A percentile compares a stretch with the other conserved stretches of the same genome.
phyloP scores from a whole-genome alignment of 1,140 invertebrate genomes.

The Heterodera carotae region DNA sequence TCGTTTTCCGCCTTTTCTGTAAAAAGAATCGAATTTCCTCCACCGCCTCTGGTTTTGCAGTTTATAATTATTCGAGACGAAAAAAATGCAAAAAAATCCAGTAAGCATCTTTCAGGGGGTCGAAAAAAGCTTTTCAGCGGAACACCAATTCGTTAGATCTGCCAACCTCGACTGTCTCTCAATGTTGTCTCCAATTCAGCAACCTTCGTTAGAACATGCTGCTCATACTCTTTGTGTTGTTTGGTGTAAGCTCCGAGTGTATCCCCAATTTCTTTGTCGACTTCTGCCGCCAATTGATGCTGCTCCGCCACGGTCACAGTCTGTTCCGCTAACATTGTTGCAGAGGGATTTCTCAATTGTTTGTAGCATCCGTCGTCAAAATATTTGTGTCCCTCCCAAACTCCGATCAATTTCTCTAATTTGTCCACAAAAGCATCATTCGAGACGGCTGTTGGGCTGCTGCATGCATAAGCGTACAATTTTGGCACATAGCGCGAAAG shows the following conservation, averaged over 20 bases:
- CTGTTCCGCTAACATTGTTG: slow-evolving; percentile 40
- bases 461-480: slow-evolving; percentile 52
- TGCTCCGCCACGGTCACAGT: slow-evolving; percentile 43
- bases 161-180: slow-evolving; percentile 21
- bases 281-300: slow-evolving; percentile 41
- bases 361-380: slow-evolving; percentile 59
- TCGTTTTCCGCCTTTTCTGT: slow-evolving; percentile 33
- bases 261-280: slow-evolving; percentile 42
- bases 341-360: slow-evolving; percentile 49
- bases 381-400: slow-evolving; percentile 57
- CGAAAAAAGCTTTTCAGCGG: too few species aligned
- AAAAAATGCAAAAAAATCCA: slow-evolving; percentile 15
- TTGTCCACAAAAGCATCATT: slow-evolving; percentile 42
- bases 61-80: slow-evolving; percentile 3
- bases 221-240: slow-evolving; percentile 48
- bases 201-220: slow-evolving; percentile 42
- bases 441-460: slow-evolving; percentile 12
- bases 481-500: slow-evolving; percentile 58
- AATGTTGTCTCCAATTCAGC: slow-evolving; percentile 43
- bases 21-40: too few species aligned
- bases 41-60: too few species aligned
- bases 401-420: slow-evolving; percentile 55
- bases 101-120: too few species aligned
- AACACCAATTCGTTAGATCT: too few species aligned
- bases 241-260: slow-evolving; percentile 36